Conservation (phyloP, 2,113 vertebrate genomes). For the Edolisoma coerulescens region DNA sequence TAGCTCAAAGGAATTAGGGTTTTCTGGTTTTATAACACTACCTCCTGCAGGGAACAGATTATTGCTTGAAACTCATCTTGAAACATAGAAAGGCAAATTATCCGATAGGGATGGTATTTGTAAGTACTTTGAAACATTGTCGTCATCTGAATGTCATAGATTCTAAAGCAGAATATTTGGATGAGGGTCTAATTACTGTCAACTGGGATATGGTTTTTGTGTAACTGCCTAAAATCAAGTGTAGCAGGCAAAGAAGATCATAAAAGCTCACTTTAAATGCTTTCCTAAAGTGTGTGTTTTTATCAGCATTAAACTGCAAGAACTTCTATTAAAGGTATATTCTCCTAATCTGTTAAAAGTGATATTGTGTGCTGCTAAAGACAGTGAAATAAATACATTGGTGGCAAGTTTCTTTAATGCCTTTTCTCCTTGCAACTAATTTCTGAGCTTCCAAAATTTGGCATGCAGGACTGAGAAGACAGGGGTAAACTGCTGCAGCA, state of each 20-base stretch:
- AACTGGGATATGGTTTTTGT: accelerated
- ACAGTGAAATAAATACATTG: background rate
- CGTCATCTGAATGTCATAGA: background rate
- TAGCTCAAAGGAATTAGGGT: background rate
- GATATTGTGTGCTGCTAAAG: background rate
- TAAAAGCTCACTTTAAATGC: background rate
- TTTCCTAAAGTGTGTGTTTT: background rate
- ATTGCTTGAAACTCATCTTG: background rate
- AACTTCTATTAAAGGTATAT: background rate
- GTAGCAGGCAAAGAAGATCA: background rate
- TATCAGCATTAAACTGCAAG: background rate
- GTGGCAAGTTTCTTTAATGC: background rate
- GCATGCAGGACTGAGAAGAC: background rate
- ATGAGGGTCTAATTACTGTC: background rate
- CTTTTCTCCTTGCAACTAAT: background rate
- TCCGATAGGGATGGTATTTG: background rate
- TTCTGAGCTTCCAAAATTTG: background rate
- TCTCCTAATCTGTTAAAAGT: background rate
- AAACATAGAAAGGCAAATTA: background rate
- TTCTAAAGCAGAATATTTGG: background rate
- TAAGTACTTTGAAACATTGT: background rate
- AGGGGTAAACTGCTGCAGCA: background rate
- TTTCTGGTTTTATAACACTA: background rate
- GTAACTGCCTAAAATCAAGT: background rate
- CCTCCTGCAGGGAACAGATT: background rate